Percentiles rank a stretch among this genome's conserved stretches.
phyloP scores from a whole-genome alignment of 2,888 invertebrate species.

The Sceliomorpha sp. region DNA sequence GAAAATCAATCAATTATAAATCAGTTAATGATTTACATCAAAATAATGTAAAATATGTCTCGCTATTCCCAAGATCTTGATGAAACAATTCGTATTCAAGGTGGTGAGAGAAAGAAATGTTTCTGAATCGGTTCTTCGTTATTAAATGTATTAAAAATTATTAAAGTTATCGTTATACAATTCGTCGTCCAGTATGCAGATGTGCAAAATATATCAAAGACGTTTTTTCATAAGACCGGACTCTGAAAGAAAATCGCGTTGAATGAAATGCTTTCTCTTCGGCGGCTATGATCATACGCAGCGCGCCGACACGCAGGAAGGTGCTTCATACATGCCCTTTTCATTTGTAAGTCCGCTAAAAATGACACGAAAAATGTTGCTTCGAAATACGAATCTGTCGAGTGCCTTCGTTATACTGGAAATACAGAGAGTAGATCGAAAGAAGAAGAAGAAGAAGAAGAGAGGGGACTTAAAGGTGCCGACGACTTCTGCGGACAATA shows the following conservation, averaged over 20 bases:
- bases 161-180: constrained; percentile 26
- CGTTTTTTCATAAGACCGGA: constrained; percentile 33
- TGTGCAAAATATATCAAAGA: constrained; percentile 33
- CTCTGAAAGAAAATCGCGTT: constrained; percentile 24
- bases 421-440: constrained; percentile 38
- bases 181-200: constrained; percentile 56
- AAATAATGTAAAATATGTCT: no score
- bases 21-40: no score
- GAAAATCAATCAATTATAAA: no score
- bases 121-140: no score
- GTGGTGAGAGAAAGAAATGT: no score
- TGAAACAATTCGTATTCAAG: no score
- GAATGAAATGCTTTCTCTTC: constrained; percentile 32
- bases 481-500: constrained; percentile 27
- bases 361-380: constrained; percentile 33
- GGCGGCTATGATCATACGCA: constrained; percentile 43
- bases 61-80: no score
- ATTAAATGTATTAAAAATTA: no score
- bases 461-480: constrained; percentile 26
- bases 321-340: constrained; percentile 34
- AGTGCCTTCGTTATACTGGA: constrained; percentile 40
- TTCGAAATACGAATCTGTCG: constrained; percentile 36
- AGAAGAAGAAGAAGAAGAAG: constrained; percentile 25
- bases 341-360: constrained; percentile 15
- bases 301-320: constrained; percentile 33